phyloP scores from a whole-genome alignment of 2,888 invertebrate species.

The Xestia c-nigrum region DNA sequence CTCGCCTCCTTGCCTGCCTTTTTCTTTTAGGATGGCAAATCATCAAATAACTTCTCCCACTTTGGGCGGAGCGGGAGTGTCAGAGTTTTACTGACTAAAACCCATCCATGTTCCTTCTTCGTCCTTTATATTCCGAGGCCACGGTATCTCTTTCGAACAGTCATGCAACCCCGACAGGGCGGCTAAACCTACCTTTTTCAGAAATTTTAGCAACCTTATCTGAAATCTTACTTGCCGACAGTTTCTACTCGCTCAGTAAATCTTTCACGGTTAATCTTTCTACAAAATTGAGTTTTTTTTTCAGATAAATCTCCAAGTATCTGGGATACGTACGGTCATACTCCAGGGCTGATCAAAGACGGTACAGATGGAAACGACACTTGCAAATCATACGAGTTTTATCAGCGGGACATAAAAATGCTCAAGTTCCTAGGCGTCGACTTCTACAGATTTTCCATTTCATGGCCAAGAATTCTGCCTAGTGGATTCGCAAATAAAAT shows the following conservation, averaged over 20 bases:
- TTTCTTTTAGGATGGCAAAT: too few species aligned
- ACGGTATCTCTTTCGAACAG: too few species aligned
- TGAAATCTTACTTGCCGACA: background rate
- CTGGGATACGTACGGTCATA: conserved; percentile 91
- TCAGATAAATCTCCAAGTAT: conserved; percentile 91
- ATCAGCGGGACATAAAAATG: conserved; percentile 88
- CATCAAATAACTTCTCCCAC: too few species aligned
- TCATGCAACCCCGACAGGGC: too few species aligned
- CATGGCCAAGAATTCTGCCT: conserved; percentile 92
- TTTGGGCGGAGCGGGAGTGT: too few species aligned
- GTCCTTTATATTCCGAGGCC: too few species aligned
- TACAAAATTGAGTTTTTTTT: background rate
- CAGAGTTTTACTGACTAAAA: too few species aligned
- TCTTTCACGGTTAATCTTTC: background rate
- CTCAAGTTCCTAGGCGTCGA: conserved; percentile 85
- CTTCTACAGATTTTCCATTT: conserved; percentile 91
- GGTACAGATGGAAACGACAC: conserved; percentile 90
- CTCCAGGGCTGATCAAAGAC: conserved; percentile 87
- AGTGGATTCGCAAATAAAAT: conserved; percentile 88
- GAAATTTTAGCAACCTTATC: background rate
- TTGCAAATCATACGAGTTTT: conserved; percentile 91
- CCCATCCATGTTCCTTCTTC: too few species aligned
- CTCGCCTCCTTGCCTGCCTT: too few species aligned
- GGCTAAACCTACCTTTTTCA: too few species aligned
- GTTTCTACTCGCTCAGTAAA: background rate